Evolutionary conservation across 2,888 invertebrate species (phyloP).

Genomic region (Epinotia ramella): DNA sequence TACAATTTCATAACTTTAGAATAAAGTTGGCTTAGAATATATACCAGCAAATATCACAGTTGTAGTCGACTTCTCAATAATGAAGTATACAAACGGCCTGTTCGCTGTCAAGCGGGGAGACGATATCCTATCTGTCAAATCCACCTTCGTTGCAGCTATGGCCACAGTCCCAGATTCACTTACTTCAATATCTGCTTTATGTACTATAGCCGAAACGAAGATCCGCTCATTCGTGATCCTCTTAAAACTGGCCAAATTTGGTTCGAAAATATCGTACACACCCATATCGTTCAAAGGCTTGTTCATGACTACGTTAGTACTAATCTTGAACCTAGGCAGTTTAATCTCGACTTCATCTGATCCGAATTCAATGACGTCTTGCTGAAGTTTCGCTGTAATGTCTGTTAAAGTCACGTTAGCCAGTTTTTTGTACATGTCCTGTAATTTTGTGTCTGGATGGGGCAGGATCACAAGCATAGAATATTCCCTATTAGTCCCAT

Average conservation of each 20-base stretch:
- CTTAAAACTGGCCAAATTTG: constrained; percentile 82
- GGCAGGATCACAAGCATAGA: constrained; percentile 89
- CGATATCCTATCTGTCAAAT: constrained; percentile 81
- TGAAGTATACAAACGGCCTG: constrained; percentile 88
- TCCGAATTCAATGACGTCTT: constrained; percentile 77
- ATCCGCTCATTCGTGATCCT: constrained; percentile 83
- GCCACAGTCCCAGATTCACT: constrained; percentile 91
- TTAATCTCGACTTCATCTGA: constrained; percentile 87
- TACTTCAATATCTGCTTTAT: constrained; percentile 90
- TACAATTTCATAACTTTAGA: constrained; percentile 51
- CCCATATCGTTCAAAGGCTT: constrained; percentile 87
- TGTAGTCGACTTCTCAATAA: constrained; percentile 87
- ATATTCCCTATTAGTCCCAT: constrained; percentile 82
- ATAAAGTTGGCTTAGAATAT: constrained; percentile 77
- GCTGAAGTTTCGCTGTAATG: constrained; percentile 80
- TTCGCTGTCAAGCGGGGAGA: constrained; percentile 87
- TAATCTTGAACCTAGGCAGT: constrained; percentile 86
- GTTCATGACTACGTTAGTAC: constrained; percentile 86
- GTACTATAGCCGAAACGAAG: constrained; percentile 87
- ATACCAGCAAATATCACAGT: constrained; percentile 88
- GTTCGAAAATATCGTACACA: constrained; percentile 87
- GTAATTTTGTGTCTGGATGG: constrained; percentile 77
- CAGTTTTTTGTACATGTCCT: constrained; percentile 83
- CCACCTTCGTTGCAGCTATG: constrained; percentile 83
- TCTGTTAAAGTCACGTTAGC: constrained; percentile 74